phyloP scores from a whole-genome alignment of 2,113 vertebrate species.

The Connochaetes taurinus region DNA sequence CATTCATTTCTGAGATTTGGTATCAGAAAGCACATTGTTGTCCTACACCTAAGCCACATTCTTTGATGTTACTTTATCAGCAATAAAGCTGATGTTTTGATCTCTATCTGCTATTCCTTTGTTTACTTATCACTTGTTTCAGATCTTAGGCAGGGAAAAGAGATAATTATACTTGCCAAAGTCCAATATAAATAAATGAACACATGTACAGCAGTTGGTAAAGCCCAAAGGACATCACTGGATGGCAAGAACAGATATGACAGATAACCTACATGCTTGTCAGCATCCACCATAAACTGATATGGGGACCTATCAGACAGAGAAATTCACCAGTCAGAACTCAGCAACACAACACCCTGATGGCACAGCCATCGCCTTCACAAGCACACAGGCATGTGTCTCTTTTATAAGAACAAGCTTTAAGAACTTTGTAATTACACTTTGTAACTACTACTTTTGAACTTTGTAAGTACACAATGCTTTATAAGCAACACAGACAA shows the following conservation, averaged over 20 bases:
- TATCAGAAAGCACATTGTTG: background rate
- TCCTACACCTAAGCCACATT: background rate
- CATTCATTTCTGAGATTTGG: background rate
- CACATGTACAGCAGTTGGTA: background rate
- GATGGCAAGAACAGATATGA: background rate
- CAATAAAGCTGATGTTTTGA: background rate
- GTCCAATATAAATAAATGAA: background rate
- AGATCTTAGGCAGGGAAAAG: background rate
- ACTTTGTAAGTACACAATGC: background rate
- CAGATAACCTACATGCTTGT: background rate
- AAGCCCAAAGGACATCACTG: background rate
- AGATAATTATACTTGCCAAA: background rate
- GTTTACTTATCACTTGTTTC: background rate
- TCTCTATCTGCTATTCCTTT: background rate
- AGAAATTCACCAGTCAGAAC: background rate
- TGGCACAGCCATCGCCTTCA: background rate
- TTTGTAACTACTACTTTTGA: no score
- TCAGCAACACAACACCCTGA: background rate
- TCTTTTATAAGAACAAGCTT: background rate
- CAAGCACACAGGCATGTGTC: background rate
- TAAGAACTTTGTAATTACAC: background rate
- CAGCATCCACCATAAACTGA: background rate
- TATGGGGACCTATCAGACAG: background rate
- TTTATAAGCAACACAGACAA: background rate
- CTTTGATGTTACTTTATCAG: background rate